Evolutionary conservation across 2,113 vertebrate species (phyloP), one percentile per base, ranked within the genome.

Genomic region (Neotragus pygmaeus): DNA sequence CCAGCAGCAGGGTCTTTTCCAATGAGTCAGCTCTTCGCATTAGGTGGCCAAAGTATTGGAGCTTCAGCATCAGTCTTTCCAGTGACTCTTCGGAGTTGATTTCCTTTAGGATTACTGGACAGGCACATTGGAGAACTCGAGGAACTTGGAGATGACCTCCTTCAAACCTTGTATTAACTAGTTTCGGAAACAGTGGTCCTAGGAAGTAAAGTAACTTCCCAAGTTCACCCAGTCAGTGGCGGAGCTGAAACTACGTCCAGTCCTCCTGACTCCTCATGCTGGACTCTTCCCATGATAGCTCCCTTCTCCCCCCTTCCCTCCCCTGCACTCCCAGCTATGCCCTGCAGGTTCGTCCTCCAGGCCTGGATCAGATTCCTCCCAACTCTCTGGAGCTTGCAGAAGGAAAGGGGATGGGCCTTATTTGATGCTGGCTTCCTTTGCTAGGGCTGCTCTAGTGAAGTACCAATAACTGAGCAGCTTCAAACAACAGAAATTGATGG

Each of bases 271-370:
- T 36, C 13, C 16, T 14, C 19, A 1, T 3, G 1, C 11, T 4
- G 17, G 14, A 13, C 9, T 88, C 39, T n/a, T 60, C 49, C 30
- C 25, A 53, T 15, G 5, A 3, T 39, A 9, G 25, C 66, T 62
- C 36, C 25, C 55, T 21, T 2, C 1, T 0, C 27, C 25, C 8
- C 14, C 2, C 12, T 39, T 2, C 0, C 1, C 10, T 57, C 25
- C 43, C 7, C 19, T 15, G 21, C 4, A 5, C 28, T 30, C 39
- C 7, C 16, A 23, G 23, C 19, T 14, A 23, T 12, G 6, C 2
- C 7, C 5, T 21, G n/a, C 6, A 11, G 43, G 14, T 9, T 5
- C 9, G 10, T 43, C 49, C 11, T 36, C 33, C 12, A 25, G 80
- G 80, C 33, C 21, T 82, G 33, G 21, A 36, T 15, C 49, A 10